Percentiles rank a stretch among this genome's conserved stretches.
Evolutionary conservation across 2,113 vertebrate genomes (phyloP).

Genomic region (Cinclus mexicanus): DNA sequence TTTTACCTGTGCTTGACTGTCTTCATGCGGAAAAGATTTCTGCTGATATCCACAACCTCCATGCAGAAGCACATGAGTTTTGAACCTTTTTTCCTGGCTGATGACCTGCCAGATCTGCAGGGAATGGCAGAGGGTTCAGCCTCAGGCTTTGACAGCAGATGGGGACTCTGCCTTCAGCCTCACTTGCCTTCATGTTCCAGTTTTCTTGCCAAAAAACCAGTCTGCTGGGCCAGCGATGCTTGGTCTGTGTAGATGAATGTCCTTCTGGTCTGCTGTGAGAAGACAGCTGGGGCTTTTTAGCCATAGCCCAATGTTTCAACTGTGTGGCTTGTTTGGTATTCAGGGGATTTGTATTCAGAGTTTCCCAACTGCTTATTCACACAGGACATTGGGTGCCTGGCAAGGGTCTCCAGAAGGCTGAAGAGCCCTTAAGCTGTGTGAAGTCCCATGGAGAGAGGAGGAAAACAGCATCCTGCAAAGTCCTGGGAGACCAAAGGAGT

Average conservation of each 20-base stretch:
- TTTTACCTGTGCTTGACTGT: background rate
- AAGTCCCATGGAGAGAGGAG: background rate
- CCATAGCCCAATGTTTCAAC: background rate
- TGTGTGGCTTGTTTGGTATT: background rate
- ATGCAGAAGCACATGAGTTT: background rate
- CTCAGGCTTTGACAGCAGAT: background rate
- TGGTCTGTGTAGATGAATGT: background rate
- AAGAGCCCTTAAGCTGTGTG: background rate
- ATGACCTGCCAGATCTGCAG: background rate
- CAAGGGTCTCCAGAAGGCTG: background rate
- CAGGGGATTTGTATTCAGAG: background rate
- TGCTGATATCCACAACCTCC: background rate
- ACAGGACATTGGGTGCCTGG: background rate
- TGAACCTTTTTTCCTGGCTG: background rate
- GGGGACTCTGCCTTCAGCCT: background rate
- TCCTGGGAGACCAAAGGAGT: background rate
- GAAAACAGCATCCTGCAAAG: background rate
- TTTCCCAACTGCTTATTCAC: background rate
- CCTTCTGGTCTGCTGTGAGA: background rate
- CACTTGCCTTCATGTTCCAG: background rate
- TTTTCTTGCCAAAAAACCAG: background rate
- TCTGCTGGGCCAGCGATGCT: background rate
- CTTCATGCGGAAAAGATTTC: background rate
- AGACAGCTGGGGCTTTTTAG: background rate
- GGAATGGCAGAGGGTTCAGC: background rate